Conservation (phyloP, 2,797 vertebrate species). For the Ataeniobius toweri region DNA sequence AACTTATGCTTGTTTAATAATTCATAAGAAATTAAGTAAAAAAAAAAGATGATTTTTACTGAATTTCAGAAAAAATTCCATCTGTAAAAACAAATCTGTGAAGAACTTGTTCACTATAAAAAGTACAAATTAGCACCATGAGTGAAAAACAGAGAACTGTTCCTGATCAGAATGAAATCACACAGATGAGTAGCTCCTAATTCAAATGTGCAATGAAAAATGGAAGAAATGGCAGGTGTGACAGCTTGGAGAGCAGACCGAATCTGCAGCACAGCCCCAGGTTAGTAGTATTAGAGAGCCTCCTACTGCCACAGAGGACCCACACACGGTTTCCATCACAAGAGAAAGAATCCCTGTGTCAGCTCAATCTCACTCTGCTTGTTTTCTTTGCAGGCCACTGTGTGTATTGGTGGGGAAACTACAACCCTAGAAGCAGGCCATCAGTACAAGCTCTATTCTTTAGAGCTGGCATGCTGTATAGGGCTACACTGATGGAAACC, state of each 20-base stretch:
- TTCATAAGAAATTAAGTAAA: not conserved
- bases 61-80: not conserved
- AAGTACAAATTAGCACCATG: not conserved
- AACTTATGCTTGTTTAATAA: not conserved
- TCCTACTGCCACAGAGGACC: conserved; percentile 20
- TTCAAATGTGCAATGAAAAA: not conserved
- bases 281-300: not conserved
- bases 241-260: not conserved
- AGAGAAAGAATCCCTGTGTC: not conserved
- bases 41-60: no score
- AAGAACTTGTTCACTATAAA: not conserved
- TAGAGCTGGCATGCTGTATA: not conserved
- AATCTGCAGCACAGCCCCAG: not conserved
- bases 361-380: conserved; percentile 23
- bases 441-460: not conserved
- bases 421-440: not conserved
- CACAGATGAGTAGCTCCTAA: not conserved
- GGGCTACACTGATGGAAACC: not conserved
- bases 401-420: not conserved
- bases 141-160: not conserved
- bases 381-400: not conserved
- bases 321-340: not conserved
- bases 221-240: not conserved
- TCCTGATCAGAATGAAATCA: not conserved
- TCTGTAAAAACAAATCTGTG: not conserved